phyloP scores from a whole-genome alignment of 2,888 invertebrate genomes.

The Glomeris marginata region DNA sequence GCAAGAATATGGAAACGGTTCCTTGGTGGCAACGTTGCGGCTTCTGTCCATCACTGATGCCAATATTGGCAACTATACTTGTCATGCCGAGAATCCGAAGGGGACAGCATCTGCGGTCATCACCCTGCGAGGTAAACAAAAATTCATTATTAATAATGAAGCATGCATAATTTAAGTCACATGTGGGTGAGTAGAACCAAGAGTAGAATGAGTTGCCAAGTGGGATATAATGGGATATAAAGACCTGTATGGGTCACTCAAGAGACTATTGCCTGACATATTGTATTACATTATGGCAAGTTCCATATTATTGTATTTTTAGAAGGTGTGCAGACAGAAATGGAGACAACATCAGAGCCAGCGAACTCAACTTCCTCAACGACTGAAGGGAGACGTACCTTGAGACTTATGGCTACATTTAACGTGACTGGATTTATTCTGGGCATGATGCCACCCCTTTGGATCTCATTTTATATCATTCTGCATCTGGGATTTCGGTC shows the following conservation, averaged over 20 bases:
- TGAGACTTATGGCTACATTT: conserved; percentile 7
- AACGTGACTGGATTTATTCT: conserved; percentile 21
- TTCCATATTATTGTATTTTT: no score
- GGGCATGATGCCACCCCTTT: conserved; percentile 20
- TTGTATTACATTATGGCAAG: no score
- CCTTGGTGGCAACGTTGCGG: conserved; percentile 6
- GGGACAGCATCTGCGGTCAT: conserved; percentile 13
- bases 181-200: background rate
- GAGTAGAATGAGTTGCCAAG: no score
- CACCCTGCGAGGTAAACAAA: conserved; percentile 12
- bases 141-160: background rate
- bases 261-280: no score
- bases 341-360: background rate
- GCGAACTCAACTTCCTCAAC: background rate
- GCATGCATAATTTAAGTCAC: background rate
- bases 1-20: conserved; percentile 5
- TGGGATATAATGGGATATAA: no score
- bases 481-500: conserved; percentile 21
- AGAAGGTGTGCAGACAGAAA: no score
- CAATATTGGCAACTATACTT: conserved; percentile 17
- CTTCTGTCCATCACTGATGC: background rate
- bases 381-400: background rate
- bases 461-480: conserved; percentile 21
- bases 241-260: no score
- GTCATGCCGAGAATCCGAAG: conserved; percentile 15